A percentile compares a stretch with the other conserved stretches of the same genome.
phyloP scores from a whole-genome alignment of 2,113 vertebrate species.

The Leptocoma aspasia region DNA sequence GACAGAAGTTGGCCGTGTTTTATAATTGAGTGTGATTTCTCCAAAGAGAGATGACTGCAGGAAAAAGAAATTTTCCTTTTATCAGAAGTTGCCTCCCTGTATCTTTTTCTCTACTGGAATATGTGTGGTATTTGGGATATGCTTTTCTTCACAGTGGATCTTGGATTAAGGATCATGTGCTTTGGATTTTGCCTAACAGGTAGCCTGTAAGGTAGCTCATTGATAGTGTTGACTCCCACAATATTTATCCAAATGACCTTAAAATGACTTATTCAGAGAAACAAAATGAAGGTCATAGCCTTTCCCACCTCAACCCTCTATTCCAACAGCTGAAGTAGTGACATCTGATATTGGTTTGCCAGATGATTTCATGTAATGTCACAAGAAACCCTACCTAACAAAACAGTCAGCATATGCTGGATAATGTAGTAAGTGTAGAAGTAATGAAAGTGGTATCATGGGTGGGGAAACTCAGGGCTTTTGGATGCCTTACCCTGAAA shows the following conservation, averaged over 20 bases:
- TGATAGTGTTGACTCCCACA: background rate
- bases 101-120: background rate
- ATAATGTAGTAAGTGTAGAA: background rate
- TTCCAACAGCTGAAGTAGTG: background rate
- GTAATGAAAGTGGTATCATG: background rate
- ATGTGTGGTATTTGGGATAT: background rate
- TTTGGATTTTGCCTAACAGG: background rate
- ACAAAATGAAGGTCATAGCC: background rate
- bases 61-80: background rate
- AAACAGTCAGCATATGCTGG: background rate
- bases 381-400: background rate
- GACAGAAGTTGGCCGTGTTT: background rate
- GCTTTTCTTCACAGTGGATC: background rate
- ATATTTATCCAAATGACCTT: background rate
- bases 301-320: background rate
- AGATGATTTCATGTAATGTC: background rate
- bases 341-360: background rate
- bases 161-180: background rate
- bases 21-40: background rate
- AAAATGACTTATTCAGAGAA: background rate
- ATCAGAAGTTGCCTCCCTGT: background rate
- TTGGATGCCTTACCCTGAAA: background rate
- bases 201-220: background rate
- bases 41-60: background rate
- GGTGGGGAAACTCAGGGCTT: background rate